Evolutionary conservation across 2,113 vertebrate genomes (phyloP).

Genomic region (Catharus minimus): DNA sequence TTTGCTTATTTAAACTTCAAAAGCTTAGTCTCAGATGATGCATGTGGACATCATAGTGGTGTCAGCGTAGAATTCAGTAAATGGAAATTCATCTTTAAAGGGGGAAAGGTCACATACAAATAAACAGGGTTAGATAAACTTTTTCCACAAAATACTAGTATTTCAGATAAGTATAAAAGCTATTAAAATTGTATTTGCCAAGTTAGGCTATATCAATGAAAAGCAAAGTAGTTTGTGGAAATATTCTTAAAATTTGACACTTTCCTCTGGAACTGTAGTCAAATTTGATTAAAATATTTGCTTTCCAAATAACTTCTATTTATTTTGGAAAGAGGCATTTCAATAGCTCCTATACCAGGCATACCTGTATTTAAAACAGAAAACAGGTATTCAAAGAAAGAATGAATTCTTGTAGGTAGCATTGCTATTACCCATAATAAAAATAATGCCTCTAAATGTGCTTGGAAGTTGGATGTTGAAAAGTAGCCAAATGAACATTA

Average conservation of each 20-base stretch:
- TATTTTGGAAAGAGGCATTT: slow-evolving; percentile 9
- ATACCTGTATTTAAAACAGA: neutral
- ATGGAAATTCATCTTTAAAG: neutral
- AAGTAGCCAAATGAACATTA: neutral
- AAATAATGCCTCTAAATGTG: neutral
- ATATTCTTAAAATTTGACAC: slow-evolving; percentile 6
- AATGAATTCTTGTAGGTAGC: neutral
- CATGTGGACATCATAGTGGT: neutral
- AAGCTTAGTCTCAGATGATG: neutral
- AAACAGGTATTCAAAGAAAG: slow-evolving; percentile 2
- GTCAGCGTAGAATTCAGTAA: neutral
- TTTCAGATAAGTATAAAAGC: slow-evolving; percentile 22
- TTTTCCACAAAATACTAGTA: neutral
- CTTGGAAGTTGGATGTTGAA: neutral
- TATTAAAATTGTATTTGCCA: neutral
- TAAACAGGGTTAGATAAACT: neutral
- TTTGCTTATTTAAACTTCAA: neutral
- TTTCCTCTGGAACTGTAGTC: neutral
- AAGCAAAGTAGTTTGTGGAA: slow-evolving; percentile 15
- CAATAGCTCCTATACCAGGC: neutral
- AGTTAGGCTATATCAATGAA: neutral
- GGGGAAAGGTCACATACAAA: neutral
- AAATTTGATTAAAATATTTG: slow-evolving; percentile 28
- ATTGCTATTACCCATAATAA: neutral
- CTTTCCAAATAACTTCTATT: slow-evolving; percentile 37